Conservation (phyloP, 2,888 invertebrate genomes). For the Lochmaea capreae region DNA sequence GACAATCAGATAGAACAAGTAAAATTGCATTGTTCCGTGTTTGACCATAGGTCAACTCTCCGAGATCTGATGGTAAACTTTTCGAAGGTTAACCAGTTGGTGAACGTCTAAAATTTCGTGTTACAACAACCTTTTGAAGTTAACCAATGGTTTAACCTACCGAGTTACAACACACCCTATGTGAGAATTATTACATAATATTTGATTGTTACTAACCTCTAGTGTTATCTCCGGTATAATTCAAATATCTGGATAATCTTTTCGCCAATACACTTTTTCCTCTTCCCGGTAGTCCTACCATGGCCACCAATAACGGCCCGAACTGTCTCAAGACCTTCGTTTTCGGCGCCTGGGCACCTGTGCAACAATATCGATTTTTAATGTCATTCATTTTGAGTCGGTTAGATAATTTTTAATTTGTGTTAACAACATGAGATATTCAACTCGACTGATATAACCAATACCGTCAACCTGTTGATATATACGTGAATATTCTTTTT, state of each 20-base stretch:
- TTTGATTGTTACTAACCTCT: constrained; percentile 71
- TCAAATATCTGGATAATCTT: constrained; percentile 86
- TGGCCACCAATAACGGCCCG: constrained; percentile 84
- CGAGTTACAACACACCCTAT: too few species aligned
- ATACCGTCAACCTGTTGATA: background rate
- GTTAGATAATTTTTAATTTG: constrained; percentile 26
- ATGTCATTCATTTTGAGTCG: constrained; percentile 38
- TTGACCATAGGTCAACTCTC: too few species aligned
- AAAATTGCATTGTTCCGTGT: too few species aligned
- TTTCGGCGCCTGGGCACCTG: constrained; percentile 57
- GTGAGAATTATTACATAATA: background rate
- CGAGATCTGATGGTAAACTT: too few species aligned
- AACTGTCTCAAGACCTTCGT: constrained; percentile 66
- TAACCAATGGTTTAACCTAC: too few species aligned
- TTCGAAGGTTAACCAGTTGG: too few species aligned
- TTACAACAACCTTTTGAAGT: too few species aligned
- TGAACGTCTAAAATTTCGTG: too few species aligned
- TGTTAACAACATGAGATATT: constrained; percentile 4
- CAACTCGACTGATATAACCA: background rate
- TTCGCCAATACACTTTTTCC: constrained; percentile 94
- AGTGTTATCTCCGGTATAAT: constrained; percentile 90
- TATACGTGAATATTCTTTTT: background rate
- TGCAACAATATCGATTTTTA: constrained; percentile 46
- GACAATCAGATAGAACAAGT: too few species aligned
- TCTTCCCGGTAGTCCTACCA: constrained; percentile 91